phyloP scores from a whole-genome alignment of 2,888 invertebrate species.

The Chorisops tibialis region DNA sequence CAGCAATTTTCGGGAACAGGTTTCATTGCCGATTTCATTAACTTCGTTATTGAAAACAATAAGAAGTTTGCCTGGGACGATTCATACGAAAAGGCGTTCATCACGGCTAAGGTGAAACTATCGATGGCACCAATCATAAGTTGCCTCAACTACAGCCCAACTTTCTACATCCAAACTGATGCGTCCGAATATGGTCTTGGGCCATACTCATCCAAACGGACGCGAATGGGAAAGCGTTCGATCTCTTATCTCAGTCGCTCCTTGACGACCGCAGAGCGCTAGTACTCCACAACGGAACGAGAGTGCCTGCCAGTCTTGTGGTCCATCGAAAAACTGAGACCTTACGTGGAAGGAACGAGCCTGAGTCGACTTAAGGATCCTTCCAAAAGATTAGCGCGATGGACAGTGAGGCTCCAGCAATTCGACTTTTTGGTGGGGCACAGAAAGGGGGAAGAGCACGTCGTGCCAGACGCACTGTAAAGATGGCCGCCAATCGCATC shows the following conservation, averaged over 20 bases:
- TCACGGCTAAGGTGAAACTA: background rate
- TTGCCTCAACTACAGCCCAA: conserved; percentile 5
- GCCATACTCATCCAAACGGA: background rate
- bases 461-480: no score
- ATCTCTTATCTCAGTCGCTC: conserved; percentile 28
- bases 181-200: conserved; percentile 5
- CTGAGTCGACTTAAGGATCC: conserved; percentile 33
- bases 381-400: conserved; percentile 36
- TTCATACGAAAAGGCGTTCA: conserved; percentile 5
- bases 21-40: no score
- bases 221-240: conserved; percentile 28
- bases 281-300: conserved; percentile 9
- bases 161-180: conserved; percentile 17
- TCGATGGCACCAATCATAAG: conserved; percentile 2
- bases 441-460: no score
- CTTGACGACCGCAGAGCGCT: conserved; percentile 3
- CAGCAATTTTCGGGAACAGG: no score
- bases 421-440: no score
- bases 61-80: conserved; percentile 7
- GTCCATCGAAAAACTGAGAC: conserved; percentile 20
- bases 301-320: conserved; percentile 29
- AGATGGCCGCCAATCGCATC: no score
- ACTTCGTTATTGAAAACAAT: background rate
- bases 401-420: conserved; percentile 37
- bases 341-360: conserved; percentile 24